Percentiles rank a stretch among this genome's conserved stretches.
Conservation (phyloP, 2,113 vertebrate genomes). For the Bubo blakistoni region DNA sequence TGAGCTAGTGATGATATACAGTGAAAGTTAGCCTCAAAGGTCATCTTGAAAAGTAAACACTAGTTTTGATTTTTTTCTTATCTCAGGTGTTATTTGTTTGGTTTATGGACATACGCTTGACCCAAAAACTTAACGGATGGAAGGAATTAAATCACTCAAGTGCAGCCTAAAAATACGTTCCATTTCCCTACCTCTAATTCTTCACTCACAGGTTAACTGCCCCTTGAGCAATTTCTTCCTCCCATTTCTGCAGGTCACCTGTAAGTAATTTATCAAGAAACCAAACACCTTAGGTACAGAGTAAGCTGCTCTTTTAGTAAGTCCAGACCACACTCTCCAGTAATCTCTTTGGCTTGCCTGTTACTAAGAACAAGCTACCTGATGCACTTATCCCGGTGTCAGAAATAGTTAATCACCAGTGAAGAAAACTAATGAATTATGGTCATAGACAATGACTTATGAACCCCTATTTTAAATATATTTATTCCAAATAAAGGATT, state of each 20-base stretch:
- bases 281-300: not conserved
- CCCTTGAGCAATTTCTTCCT: not conserved
- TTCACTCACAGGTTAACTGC: not conserved
- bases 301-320: not conserved
- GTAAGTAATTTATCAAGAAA: not conserved
- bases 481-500: not conserved
- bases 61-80: not conserved
- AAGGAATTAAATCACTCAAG: not conserved
- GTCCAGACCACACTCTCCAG: not conserved
- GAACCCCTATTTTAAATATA: not conserved
- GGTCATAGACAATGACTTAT: not conserved
- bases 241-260: not conserved
- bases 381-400: not conserved
- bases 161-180: not conserved
- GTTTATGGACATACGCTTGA: not conserved
- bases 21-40: not conserved
- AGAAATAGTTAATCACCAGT: not conserved
- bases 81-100: not conserved
- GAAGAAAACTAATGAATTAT: not conserved
- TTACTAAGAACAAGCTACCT: not conserved
- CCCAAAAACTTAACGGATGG: not conserved
- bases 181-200: not conserved
- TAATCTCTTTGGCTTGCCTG: not conserved
- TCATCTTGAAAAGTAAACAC: not conserved
- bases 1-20: not conserved